Percentiles rank a stretch among this genome's conserved stretches.
Conservation (phyloP, 1,140 invertebrate species). For the Polyergus mexicanus region DNA sequence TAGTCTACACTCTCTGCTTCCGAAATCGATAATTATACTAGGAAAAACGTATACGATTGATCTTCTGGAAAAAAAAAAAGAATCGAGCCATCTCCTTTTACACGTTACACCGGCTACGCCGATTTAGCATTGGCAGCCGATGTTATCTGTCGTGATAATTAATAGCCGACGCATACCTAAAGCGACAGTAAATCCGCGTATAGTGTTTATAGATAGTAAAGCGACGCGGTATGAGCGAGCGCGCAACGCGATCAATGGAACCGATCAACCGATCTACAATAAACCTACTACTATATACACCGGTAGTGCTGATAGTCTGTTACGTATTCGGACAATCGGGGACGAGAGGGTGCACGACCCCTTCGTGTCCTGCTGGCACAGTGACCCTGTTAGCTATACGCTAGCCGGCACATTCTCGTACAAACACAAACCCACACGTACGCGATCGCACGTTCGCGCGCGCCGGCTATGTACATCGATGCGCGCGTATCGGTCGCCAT, state of each 20-base stretch:
- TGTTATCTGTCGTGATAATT: conserved; percentile 64
- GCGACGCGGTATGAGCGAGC: conserved; percentile 38
- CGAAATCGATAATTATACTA: neutral
- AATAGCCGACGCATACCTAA: conserved; percentile 52
- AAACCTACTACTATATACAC: conserved; percentile 36
- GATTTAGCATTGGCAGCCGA: conserved; percentile 38
- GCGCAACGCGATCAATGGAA: conserved; percentile 69
- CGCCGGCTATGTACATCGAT: conserved; percentile 63
- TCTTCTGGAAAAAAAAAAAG: conserved; percentile 5
- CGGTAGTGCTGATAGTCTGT: conserved; percentile 59
- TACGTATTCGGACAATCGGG: conserved; percentile 70
- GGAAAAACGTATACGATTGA: neutral
- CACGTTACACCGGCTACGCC: conserved; percentile 25
- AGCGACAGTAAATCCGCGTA: conserved; percentile 65
- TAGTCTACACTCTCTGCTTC: neutral
- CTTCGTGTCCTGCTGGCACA: conserved; percentile 78
- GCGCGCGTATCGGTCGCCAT: conserved; percentile 73
- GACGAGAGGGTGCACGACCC: conserved; percentile 66
- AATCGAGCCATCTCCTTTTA: conserved; percentile 14
- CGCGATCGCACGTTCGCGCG: conserved; percentile 39
- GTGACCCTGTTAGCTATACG: conserved; percentile 78
- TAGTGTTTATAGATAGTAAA: conserved; percentile 73
- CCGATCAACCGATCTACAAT: conserved; percentile 63
- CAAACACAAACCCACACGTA: conserved; percentile 56
- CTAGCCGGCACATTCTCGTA: conserved; percentile 68